phyloP scores from a whole-genome alignment of 2,797 vertebrate genomes.

The Sardinella longiceps region DNA sequence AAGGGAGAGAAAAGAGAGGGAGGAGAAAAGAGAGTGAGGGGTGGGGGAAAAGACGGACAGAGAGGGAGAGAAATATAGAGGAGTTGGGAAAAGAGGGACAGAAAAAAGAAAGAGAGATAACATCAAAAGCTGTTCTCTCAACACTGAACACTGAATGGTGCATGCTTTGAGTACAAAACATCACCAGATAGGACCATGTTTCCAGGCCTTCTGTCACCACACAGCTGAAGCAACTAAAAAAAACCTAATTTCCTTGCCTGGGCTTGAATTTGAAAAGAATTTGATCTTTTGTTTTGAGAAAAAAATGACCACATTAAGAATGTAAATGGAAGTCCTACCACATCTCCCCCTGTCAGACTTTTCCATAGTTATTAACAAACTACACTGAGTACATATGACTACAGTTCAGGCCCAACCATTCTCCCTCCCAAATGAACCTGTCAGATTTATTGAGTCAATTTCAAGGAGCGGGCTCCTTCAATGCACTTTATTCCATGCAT shows the following conservation, averaged over 20 bases:
- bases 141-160: background rate
- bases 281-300: slow-evolving; percentile 29
- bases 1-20: background rate
- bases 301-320: slow-evolving; percentile 41
- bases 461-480: slow-evolving; percentile 30
- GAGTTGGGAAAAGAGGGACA: background rate
- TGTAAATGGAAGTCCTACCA: slow-evolving; percentile 41
- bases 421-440: slow-evolving; percentile 32
- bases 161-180: slow-evolving; percentile 11
- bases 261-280: slow-evolving; percentile 32
- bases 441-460: slow-evolving; percentile 40
- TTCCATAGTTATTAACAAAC: slow-evolving; percentile 43
- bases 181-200: background rate
- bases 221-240: background rate
- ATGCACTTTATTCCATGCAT: slow-evolving; percentile 64
- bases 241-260: slow-evolving; percentile 21
- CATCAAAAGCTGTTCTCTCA: slow-evolving; percentile 16
- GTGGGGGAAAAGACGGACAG: background rate
- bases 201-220: background rate
- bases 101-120: slow-evolving; percentile 41
- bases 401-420: slow-evolving; percentile 24
- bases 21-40: background rate
- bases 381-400: slow-evolving; percentile 36
- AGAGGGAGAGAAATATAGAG: background rate
- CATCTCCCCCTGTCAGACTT: slow-evolving; percentile 17